Base-by-base conservation (phyloP, 2,888 invertebrate species). In the Polydrusus tereticollis region DNA sequence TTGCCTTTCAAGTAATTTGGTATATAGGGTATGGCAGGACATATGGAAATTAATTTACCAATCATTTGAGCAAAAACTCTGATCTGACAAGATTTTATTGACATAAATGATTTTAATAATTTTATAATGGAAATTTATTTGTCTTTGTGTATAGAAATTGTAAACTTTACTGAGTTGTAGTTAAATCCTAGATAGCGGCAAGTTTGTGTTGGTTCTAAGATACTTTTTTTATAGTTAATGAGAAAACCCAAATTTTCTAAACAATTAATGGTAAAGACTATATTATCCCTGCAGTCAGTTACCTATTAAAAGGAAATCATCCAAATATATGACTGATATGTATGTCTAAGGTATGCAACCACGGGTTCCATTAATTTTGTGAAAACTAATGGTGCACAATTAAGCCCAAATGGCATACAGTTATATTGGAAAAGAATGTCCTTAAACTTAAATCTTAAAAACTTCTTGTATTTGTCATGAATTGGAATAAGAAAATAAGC, bases 1-100 rank as follows among this genome's bases (percentile, higher is more conserved):
- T 21, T 59, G 63, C n/a, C 72, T 47, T 50, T 76, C 77, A 45
- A 77, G 55, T 4, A 14, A 18, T 64, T 78, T 78, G 0, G 67
- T 65, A 36, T 77, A 62, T 10, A 76, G 10, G 66, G 70, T 1
- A 78, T 62, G 0, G 79, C 79, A n/a, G 78, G 80, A 55, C 79
- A 80, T 6, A 70, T 68, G 4, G 80, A 75, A 4, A 74, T 62
- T 12, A 80, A 43, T 20, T 23, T 58, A 2, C 78, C 78, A n/a
- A 76, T 41, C 26, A 79, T 41, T 12, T 67, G 20, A 10, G 78
- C 76, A 66, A 78, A 76, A 7, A 68, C 41, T 58, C 77, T 72
- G 21, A 80, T 80, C 3, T 8, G 1, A 20, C 45, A 45, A 1
- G 0, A 10, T 45, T 45, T 67, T n/a, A 2, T 16, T 8, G 0